These are phyloP conservation scores for Darevskia mixta DNA, from an alignment of 2,797 vertebrate genomes.

Conservation along the genomic window DNA sequence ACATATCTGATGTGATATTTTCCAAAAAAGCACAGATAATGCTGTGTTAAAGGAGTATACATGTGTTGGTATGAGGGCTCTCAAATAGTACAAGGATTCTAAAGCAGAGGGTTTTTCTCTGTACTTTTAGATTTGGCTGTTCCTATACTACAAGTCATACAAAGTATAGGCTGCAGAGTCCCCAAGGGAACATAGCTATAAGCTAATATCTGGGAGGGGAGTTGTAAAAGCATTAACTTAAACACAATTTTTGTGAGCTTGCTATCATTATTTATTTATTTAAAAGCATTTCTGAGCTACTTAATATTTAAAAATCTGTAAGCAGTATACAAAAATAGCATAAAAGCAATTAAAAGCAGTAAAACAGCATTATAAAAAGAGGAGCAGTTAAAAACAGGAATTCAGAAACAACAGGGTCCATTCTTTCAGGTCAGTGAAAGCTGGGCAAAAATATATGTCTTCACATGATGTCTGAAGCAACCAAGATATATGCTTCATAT, in stretches of 20 bases:
- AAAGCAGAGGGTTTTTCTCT: not conserved
- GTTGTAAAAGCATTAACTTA: not conserved
- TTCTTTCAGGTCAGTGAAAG: too few relatives aligned
- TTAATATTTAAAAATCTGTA: too few relatives aligned
- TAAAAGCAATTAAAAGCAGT: too few relatives aligned
- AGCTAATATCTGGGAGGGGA: not conserved
- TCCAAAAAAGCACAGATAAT: not conserved
- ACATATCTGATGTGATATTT: not conserved
- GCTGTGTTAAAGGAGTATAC: not conserved
- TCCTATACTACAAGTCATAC: not conserved
- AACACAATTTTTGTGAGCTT: slow-evolving; percentile 7
- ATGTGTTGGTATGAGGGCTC: too few relatives aligned
- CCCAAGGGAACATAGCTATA: not conserved
- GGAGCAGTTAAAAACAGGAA: too few relatives aligned
- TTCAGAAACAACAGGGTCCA: too few relatives aligned
- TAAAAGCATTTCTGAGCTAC: too few relatives aligned
- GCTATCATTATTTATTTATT: not conserved
- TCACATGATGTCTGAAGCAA: too few relatives aligned
- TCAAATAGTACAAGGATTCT: not conserved
- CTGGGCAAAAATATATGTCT: too few relatives aligned
- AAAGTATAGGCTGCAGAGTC: not conserved
- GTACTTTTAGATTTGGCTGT: not conserved
- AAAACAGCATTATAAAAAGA: too few relatives aligned
- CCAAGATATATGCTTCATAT: too few relatives aligned
- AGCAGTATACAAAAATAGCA: too few relatives aligned